Evolutionary conservation across 2,113 vertebrate species (phyloP), one percentile per base, ranked within the genome.

Genomic region (Platysteira castanea): DNA sequence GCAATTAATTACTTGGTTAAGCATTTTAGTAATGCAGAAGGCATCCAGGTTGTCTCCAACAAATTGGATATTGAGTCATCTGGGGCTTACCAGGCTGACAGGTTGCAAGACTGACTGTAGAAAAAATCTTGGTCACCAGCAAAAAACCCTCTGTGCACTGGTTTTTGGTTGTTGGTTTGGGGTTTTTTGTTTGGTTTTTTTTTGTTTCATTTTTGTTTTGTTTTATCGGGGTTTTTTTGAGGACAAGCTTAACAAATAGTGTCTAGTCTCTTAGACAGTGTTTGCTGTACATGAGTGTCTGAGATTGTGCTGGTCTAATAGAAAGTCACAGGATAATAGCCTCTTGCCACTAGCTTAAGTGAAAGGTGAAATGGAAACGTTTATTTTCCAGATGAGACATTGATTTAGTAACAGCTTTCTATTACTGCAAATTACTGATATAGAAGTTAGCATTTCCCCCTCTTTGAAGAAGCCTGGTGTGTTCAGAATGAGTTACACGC

Each of bases 361-460:
- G 67, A 64, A 80, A 94, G 63, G 67, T 68, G 71, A 94, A 96
- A 94, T 94, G n/a, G 92, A 92, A 92, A 82, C 60, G 37, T 78
- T 90, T 96, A 90, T 94, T 91, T 92, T 96, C 84, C 87, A 75
- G 46, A 87, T 39, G 52, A 96, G 79, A 84, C 80, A 93, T 73
- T 91, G 88, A 97, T 96, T 95, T 94, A 79, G 52, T 83, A 92
- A 89, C 83, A 89, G 35, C 52, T 92, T 93, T 79, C 49, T 95
- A 71, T 96, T 94, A 70, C 67, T 83, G 69, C 64, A 92, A 95
- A 95, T 89, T 80, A 73, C 81, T 30, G 82, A 13, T 30, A 31
- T 1, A 69, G 42, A 65, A 65, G 69, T 71, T 73, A 81, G 9
- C 63, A 24, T 90, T 95, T 68, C 60, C 49, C 23, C 39, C 47